Evolutionary conservation across 2,797 vertebrate genomes (phyloP), one percentile per base, ranked within the genome.

Genomic region (Crax fasciolata): DNA sequence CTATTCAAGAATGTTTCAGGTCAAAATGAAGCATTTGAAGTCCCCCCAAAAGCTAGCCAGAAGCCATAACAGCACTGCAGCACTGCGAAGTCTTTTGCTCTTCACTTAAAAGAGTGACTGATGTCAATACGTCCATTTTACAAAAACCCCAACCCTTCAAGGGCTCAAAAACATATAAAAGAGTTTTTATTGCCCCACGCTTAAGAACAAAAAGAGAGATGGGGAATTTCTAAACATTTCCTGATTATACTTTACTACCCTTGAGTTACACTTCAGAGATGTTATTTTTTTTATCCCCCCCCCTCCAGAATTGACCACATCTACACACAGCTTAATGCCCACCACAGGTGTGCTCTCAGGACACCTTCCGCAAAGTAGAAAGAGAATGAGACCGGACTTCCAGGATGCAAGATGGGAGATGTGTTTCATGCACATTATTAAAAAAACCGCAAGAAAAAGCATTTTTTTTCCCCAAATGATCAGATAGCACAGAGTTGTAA

Each of bases 71-170:
- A 94, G 44, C 28, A 88, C 70, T 94, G 59, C 77, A 90, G 55
- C 80, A 67, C 77, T 59, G 55, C 46, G 28, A 52, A 82, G 44
- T 88, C 74, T 89, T 89, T 63, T 89, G 49, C 16, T 76, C 30
- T 71, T 32, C 46, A 61, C 85, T 94, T 93, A 48, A 91, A 93
- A 86, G 80, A 88, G 48, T 1, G 10, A 81, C 41, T 73, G 73
- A 90, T 85, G 91, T 18, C 73, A 91, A 88, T 85, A 89, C 39
- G 8, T 14, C 59, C 23, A 30, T 96, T 93, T 93, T 79, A 89
- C 57, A 94, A 88, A 95, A 94, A 94, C 84, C 79, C 48, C 86
- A 71, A 35, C 35, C 49, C 59, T 88, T 86, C 57, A 71, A 94
- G 32, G 49, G 78, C 74, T 94, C 91, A 93, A 58, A 86, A 91